Evolutionary conservation across 2,888 invertebrate genomes (phyloP).

Genomic region (Sminthurinus aureus): DNA sequence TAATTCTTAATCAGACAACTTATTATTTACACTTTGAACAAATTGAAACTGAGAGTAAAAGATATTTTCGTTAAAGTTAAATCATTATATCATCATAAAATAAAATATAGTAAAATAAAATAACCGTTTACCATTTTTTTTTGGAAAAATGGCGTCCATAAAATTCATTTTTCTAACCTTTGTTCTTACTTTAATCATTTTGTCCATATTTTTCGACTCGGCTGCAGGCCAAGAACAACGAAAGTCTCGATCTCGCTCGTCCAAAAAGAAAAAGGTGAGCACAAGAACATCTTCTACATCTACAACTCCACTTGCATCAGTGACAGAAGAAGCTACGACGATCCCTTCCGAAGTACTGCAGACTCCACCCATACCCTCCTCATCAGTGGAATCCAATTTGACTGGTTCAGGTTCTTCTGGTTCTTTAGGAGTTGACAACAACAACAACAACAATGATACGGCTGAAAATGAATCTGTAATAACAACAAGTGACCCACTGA

Average conservation of each 20-base stretch:
- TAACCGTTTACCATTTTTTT: too few species aligned
- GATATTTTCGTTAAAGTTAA: too few species aligned
- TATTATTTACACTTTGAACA: too few species aligned
- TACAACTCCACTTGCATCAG: slow-evolving; percentile 2
- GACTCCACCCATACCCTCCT: not conserved
- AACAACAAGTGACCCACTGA: not conserved
- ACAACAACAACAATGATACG: too few species aligned
- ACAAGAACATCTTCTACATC: not conserved
- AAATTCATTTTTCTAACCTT: not conserved
- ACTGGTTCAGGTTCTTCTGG: not conserved
- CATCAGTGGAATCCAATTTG: not conserved
- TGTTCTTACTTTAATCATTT: not conserved
- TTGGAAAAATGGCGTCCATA: too few species aligned
- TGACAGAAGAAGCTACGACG: not conserved
- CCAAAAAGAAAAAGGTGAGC: slow-evolving; percentile 22
- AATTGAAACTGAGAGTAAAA: too few species aligned
- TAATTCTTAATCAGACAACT: too few species aligned
- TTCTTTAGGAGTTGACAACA: too few species aligned
- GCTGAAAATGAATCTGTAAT: not conserved
- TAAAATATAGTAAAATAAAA: too few species aligned
- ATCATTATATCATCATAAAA: too few species aligned
- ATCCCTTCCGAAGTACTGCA: not conserved
- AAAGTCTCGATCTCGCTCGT: slow-evolving; percentile 11
- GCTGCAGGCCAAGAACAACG: slow-evolving; percentile 8
- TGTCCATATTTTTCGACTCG: slow-evolving; percentile 21